phyloP scores from a whole-genome alignment of 2,113 vertebrate species.

The Puntigrus tetrazona region DNA sequence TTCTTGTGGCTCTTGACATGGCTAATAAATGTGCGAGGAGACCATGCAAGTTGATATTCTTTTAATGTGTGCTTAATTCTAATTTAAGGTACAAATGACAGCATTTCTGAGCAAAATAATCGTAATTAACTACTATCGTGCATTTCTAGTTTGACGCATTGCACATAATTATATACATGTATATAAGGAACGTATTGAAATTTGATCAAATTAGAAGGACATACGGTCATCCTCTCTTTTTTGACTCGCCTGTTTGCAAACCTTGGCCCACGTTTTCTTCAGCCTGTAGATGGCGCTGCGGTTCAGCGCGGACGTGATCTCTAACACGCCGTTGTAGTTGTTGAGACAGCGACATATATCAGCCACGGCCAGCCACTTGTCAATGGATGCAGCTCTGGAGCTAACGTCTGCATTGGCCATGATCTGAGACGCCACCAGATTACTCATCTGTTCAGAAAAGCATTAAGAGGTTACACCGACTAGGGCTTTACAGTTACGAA shows the following conservation, averaged over 20 bases:
- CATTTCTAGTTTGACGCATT: too few species aligned
- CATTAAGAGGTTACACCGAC: not conserved
- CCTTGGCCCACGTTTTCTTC: constrained; percentile 89
- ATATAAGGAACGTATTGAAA: too few species aligned
- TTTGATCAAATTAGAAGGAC: not conserved
- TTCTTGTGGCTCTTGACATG: too few species aligned
- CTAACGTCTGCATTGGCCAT: constrained; percentile 80
- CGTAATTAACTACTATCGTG: too few species aligned
- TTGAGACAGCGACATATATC: constrained; percentile 88
- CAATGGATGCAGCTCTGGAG: constrained; percentile 82
- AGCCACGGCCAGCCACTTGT: constrained; percentile 88
- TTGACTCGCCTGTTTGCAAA: constrained; percentile 82
- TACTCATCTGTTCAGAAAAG: constrained; percentile 79
- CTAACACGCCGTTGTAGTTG: constrained; percentile 86
- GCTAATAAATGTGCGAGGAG: too few species aligned
- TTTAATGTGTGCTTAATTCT: too few species aligned
- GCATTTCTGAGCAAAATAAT: too few species aligned
- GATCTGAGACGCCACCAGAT: constrained; percentile 88
- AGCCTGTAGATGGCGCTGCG: constrained; percentile 88
- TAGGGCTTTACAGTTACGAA: not conserved
- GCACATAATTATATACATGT: too few species aligned
- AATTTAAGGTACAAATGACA: too few species aligned
- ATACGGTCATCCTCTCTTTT: not conserved
- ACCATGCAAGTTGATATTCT: too few species aligned
- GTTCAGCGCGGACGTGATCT: constrained; percentile 88